Evolutionary conservation across 2,113 vertebrate genomes (phyloP).

Genomic region (Agapornis roseicollis): DNA sequence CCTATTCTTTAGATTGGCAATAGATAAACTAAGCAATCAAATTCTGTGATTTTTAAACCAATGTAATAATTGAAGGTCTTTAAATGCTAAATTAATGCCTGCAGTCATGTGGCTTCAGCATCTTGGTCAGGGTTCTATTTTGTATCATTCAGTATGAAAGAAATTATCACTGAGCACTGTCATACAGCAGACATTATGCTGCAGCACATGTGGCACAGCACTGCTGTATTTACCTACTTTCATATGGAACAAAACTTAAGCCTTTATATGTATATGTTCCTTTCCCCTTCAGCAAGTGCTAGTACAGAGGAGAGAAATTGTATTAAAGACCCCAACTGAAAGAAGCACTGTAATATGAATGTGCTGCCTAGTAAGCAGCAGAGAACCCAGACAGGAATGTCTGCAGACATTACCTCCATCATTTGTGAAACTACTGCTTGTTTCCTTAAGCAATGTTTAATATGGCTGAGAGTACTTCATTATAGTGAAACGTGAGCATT

Average conservation of each 20-base stretch:
- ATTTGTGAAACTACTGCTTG: background rate
- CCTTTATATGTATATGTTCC: background rate
- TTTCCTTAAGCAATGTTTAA: background rate
- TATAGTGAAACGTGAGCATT: background rate
- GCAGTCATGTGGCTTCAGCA: background rate
- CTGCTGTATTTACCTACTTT: background rate
- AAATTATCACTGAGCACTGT: background rate
- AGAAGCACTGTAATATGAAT: background rate
- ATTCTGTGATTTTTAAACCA: background rate
- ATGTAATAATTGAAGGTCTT: background rate
- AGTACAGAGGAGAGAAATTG: background rate
- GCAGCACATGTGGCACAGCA: no score
- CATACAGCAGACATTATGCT: background rate
- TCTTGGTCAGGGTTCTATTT: background rate
- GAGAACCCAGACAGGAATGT: background rate
- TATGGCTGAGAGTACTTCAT: background rate
- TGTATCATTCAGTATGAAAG: background rate
- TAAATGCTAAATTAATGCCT: background rate
- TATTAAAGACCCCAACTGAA: background rate
- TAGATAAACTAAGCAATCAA: background rate
- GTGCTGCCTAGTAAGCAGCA: background rate
- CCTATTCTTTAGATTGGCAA: background rate
- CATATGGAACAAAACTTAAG: background rate
- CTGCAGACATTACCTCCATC: background rate
- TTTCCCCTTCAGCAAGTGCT: background rate